Conservation (phyloP, 2,113 vertebrate genomes). For the Serilophus lunatus region DNA sequence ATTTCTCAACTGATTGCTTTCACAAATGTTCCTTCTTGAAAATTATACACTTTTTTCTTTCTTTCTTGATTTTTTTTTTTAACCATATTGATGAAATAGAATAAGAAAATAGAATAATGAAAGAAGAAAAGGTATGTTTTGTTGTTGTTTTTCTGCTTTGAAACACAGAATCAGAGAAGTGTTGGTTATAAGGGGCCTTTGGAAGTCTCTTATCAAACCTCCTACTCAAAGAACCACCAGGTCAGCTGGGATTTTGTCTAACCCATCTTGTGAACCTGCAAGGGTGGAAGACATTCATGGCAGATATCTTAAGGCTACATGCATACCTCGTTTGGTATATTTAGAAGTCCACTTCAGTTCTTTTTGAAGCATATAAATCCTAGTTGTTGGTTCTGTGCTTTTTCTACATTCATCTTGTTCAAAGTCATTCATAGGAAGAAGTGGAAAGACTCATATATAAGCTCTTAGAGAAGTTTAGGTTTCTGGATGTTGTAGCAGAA, state of each 20-base stretch:
- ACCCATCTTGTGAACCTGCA: background rate
- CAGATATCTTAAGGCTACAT: background rate
- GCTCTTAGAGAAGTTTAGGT: background rate
- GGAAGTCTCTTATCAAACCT: background rate
- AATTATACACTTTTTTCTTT: background rate
- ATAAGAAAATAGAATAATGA: background rate
- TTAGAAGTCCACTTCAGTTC: background rate
- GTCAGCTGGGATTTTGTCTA: background rate
- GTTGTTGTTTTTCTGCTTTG: background rate
- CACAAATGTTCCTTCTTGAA: background rate
- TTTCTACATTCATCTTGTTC: background rate
- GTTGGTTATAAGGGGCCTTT: background rate
- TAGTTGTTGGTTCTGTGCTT: background rate
- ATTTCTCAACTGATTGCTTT: background rate
- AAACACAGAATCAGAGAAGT: background rate
- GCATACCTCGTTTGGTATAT: background rate
- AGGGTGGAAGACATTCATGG: fast-evolving
- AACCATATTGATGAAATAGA: background rate
- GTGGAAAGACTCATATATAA: background rate
- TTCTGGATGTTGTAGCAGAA: background rate
- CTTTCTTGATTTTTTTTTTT: background rate
- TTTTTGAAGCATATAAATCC: background rate
- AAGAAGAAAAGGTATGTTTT: background rate
- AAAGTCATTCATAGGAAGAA: background rate
- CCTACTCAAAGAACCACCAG: background rate